Evolutionary conservation across 2,888 invertebrate genomes (phyloP).

Genomic region (Drosophila helvetica): DNA sequence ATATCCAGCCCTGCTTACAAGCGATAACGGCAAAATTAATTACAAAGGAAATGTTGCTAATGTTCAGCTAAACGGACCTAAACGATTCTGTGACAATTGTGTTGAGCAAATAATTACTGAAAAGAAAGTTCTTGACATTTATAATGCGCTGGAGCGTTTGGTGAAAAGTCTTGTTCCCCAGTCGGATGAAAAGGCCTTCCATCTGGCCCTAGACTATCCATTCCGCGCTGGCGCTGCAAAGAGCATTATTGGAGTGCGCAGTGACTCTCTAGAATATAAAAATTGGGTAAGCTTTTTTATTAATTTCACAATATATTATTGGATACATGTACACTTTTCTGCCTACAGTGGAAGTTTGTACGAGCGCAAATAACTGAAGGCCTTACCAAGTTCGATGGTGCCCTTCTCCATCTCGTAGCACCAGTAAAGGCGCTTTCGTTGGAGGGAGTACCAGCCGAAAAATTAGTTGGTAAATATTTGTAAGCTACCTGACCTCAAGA

Average conservation of each 20-base stretch:
- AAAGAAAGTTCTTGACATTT: constrained; percentile 62
- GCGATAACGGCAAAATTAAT: constrained; percentile 84
- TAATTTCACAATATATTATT: neutral
- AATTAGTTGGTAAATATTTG: constrained; percentile 82
- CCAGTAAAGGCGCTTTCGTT: constrained; percentile 85
- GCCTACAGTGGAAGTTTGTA: constrained; percentile 72
- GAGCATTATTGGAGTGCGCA: constrained; percentile 88
- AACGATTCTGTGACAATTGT: constrained; percentile 65
- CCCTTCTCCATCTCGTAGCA: constrained; percentile 87
- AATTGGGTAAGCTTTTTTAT: constrained; percentile 69
- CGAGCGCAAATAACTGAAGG: constrained; percentile 71
- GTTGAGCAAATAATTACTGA: constrained; percentile 68
- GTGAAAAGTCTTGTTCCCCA: constrained; percentile 69
- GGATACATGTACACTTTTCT: neutral
- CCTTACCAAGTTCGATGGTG: constrained; percentile 85
- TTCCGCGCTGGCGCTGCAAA: constrained; percentile 91
- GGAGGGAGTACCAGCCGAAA: constrained; percentile 82
- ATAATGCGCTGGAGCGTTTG: constrained; percentile 72
- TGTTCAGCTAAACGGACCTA: constrained; percentile 81
- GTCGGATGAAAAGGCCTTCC: constrained; percentile 87
- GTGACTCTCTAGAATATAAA: constrained; percentile 86
- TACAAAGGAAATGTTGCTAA: constrained; percentile 85
- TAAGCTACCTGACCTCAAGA: neutral
- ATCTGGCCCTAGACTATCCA: constrained; percentile 87
- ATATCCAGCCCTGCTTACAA: constrained; percentile 86